Evolutionary conservation across 2,797 vertebrate genomes (phyloP).

Genomic region (Sylvilagus floridanus): DNA sequence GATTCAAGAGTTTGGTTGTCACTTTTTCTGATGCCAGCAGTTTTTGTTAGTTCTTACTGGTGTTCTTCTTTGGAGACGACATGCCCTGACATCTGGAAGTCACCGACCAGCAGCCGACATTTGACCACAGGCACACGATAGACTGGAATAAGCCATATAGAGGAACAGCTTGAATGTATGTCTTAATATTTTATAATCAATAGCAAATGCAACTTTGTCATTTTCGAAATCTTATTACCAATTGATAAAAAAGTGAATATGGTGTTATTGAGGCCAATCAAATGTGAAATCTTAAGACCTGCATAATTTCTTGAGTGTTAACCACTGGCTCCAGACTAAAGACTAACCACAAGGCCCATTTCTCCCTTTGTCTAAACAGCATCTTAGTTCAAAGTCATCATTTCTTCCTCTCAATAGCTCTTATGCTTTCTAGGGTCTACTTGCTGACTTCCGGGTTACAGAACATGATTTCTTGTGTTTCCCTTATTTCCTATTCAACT

Average conservation of each 20-base stretch:
- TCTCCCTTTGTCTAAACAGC: slow-evolving; percentile 1
- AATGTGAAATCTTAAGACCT: slow-evolving; percentile 42
- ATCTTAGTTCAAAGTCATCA: neutral
- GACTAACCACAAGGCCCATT: neutral
- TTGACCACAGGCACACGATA: slow-evolving; percentile 33
- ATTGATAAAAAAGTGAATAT: slow-evolving; percentile 53
- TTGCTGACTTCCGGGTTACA: slow-evolving; percentile 4
- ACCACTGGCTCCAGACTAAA: slow-evolving; percentile 24
- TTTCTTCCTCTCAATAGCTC: neutral
- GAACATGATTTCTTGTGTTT: slow-evolving; percentile 28
- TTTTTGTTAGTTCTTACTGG: neutral
- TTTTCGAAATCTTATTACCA: slow-evolving; percentile 70
- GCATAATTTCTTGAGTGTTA: slow-evolving; percentile 45
- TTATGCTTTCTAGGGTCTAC: neutral
- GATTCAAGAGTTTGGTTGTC: neutral
- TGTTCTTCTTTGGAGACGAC: slow-evolving; percentile 20
- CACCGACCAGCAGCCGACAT: neutral
- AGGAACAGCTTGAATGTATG: slow-evolving; percentile 40
- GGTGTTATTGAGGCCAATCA: slow-evolving; percentile 59
- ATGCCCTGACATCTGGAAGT: neutral
- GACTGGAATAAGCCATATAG: neutral
- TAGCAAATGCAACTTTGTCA: slow-evolving; percentile 52
- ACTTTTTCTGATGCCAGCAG: neutral
- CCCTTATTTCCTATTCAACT: neutral
- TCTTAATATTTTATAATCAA: slow-evolving; percentile 56